A percentile compares a stretch with the other conserved stretches of the same genome.
Conservation (phyloP, 1,140 invertebrate species). For the Drosophila punjabiensis region DNA sequence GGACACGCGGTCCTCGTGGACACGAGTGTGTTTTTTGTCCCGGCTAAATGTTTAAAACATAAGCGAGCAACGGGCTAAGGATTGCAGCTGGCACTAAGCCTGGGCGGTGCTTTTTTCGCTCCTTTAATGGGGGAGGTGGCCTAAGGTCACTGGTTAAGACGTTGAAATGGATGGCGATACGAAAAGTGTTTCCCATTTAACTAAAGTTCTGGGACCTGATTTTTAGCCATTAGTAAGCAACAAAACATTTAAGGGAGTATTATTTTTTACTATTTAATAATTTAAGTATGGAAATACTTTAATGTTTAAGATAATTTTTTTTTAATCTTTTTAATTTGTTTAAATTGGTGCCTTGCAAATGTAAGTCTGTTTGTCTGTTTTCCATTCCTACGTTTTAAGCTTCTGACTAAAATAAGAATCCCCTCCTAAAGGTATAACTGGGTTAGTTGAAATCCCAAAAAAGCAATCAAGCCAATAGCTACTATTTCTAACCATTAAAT, state of each 20-base stretch:
- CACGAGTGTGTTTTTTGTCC: slow-evolving; percentile 27
- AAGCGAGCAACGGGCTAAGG: slow-evolving; percentile 51
- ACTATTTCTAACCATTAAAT: slow-evolving; percentile 19
- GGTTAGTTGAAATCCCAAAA: neutral
- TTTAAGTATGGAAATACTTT: neutral
- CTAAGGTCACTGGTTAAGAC: slow-evolving; percentile 29
- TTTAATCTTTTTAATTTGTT: no score
- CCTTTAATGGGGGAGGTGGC: neutral
- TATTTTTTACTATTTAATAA: neutral
- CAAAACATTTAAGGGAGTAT: neutral
- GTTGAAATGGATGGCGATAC: slow-evolving; percentile 13
- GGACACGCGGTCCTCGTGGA: slow-evolving; percentile 67
- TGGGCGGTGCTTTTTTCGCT: neutral
- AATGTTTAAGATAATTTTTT: no score
- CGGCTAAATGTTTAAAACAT: slow-evolving; percentile 75
- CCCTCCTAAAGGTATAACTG: neutral
- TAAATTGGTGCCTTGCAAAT: no score
- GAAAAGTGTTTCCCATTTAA: neutral
- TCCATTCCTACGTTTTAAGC: no score
- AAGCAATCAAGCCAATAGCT: slow-evolving; percentile 9
- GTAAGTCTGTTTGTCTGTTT: no score
- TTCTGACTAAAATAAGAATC: neutral
- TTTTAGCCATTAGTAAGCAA: neutral
- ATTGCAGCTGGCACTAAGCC: slow-evolving; percentile 42
- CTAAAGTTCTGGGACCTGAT: neutral